These are phyloP conservation scores for Plemyria rubiginata DNA, from an alignment of 2,888 invertebrate species.

Conservation along the genomic window DNA sequence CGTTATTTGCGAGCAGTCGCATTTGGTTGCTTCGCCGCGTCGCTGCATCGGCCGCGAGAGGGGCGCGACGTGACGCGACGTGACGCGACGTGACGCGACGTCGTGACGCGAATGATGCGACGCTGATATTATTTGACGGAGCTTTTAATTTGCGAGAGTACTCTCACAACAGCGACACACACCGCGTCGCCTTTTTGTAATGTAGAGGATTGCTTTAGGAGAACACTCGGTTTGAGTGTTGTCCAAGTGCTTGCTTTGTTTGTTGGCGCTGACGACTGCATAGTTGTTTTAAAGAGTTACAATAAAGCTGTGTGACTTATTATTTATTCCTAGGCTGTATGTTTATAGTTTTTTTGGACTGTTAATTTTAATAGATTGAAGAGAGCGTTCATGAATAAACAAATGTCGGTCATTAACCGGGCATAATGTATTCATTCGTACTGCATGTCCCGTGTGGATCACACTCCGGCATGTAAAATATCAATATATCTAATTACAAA, in stretches of 20 bases:
- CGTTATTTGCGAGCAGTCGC: background rate
- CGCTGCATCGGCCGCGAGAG: background rate
- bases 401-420: too few species aligned
- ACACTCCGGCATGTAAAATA: too few species aligned
- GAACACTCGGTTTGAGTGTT: constrained; percentile 6
- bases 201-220: constrained; percentile 5
- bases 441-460: too few species aligned
- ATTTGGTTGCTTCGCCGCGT: background rate
- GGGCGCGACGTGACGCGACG: background rate
- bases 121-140: constrained; percentile 14
- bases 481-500: too few species aligned
- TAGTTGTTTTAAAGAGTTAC: background rate
- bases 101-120: background rate
- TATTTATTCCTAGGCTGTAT: too few species aligned
- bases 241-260: constrained; percentile 13
- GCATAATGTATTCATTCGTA: too few species aligned
- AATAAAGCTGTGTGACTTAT: background rate
- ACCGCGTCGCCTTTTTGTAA: constrained; percentile 12
- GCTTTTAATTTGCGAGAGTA: constrained; percentile 22
- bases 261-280: background rate
- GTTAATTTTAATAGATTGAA: background rate
- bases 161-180: constrained; percentile 6
- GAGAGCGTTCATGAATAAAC: too few species aligned
- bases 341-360: too few species aligned
- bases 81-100: background rate